Percentiles rank a stretch among this genome's conserved stretches.
Conservation (phyloP, 2,113 vertebrate species). For the Mungos mungo region DNA sequence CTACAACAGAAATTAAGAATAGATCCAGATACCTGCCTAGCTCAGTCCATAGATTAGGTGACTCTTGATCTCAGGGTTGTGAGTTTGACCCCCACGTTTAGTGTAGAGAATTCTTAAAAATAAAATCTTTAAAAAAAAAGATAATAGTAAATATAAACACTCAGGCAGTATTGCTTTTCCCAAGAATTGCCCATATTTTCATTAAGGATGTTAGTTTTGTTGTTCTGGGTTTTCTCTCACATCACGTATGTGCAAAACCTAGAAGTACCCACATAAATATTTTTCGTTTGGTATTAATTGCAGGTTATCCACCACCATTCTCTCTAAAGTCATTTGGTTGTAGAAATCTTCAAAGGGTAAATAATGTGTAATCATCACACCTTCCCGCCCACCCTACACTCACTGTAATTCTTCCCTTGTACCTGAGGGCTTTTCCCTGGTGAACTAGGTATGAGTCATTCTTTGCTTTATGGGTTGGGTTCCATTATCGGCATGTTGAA, state of each 20-base stretch:
- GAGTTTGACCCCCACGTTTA: background rate
- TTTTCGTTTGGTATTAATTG: constrained; percentile 31
- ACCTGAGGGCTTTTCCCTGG: background rate
- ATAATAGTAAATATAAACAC: background rate
- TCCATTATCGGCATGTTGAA: background rate
- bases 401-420: background rate
- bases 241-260: background rate
- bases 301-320: background rate
- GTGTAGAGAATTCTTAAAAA: background rate
- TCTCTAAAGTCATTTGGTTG: constrained; percentile 6
- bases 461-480: background rate
- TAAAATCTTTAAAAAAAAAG: background rate
- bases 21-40: background rate
- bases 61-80: background rate
- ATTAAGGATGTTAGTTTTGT: background rate
- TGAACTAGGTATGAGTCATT: background rate
- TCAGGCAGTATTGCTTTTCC: background rate
- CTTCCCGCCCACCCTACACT: background rate
- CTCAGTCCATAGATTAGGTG: background rate
- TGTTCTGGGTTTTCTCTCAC: background rate
- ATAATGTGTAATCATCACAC: background rate
- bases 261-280: background rate
- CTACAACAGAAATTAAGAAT: background rate
- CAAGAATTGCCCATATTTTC: background rate
- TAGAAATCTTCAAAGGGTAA: constrained; percentile 35